These are phyloP conservation scores for Florisuga fusca DNA, from an alignment of 2,797 vertebrate genomes.

Conservation along the genomic window DNA sequence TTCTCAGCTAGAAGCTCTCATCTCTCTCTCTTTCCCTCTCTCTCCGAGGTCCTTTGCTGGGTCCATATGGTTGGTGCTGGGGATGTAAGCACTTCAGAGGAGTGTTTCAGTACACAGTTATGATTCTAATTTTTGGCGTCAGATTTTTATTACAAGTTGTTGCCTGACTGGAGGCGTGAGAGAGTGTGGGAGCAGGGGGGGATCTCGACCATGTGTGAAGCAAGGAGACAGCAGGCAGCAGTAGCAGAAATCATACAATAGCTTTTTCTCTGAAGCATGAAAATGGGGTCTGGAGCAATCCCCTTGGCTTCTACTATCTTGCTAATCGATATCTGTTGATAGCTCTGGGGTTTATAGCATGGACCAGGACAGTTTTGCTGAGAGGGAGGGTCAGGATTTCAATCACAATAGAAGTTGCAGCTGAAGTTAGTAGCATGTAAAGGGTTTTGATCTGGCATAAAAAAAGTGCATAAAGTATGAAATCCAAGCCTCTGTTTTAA, in stretches of 20 bases:
- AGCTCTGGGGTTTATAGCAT: background rate
- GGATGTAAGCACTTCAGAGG: conserved; percentile 39
- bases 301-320: background rate
- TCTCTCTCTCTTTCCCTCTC: background rate
- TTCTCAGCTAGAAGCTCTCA: conserved; percentile 43
- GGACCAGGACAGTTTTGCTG: background rate
- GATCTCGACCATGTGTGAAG: conserved; percentile 18
- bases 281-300: background rate
- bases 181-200: conserved; percentile 23
- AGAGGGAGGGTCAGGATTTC: background rate
- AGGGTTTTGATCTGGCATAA: background rate
- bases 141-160: conserved; percentile 45
- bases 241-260: conserved; percentile 26
- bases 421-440: background rate
- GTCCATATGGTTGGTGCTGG: conserved; percentile 31
- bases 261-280: background rate
- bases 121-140: conserved; percentile 50
- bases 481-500: background rate
- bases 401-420: background rate
- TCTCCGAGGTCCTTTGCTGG: conserved; percentile 18
- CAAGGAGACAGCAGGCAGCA: background rate
- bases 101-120: conserved; percentile 25
- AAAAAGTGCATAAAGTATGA: background rate
- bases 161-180: conserved; percentile 62
- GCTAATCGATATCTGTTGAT: background rate